Conservation (phyloP, 1,140 invertebrate genomes). For the Magallana ariakensis region DNA sequence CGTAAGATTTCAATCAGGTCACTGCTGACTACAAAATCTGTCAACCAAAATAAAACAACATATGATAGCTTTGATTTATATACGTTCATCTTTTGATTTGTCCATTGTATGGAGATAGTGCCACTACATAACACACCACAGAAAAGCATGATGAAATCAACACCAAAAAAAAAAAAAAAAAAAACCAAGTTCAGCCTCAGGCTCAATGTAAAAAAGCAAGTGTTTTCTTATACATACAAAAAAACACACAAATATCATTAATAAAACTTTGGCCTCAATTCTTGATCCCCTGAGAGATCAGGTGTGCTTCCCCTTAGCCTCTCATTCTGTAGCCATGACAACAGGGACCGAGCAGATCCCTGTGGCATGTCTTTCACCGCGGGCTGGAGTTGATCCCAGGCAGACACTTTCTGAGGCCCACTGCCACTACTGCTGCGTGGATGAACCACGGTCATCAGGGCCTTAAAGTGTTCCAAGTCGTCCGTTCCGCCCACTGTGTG, state of each 20-base stretch:
- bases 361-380: conserved; percentile 53
- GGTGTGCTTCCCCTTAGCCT: conserved; percentile 71
- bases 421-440: conserved; percentile 48
- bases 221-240: neutral
- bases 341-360: conserved; percentile 60
- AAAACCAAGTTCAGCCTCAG: neutral
- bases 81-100: neutral
- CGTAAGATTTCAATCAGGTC: no score
- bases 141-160: neutral
- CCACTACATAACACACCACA: neutral
- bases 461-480: conserved; percentile 86
- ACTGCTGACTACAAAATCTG: no score
- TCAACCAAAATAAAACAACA: no score
- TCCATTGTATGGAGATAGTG: neutral
- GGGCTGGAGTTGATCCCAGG: conserved; percentile 79
- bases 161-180: neutral
- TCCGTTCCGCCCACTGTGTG: conserved; percentile 95
- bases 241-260: neutral
- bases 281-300: conserved; percentile 60
- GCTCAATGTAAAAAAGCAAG: neutral
- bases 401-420: conserved; percentile 69
- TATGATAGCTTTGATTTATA: no score
- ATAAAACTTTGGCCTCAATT: conserved; percentile 30
- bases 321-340: conserved; percentile 73
- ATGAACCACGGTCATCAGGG: conserved; percentile 81